Evolutionary conservation across 2,797 vertebrate genomes (phyloP).

Genomic region (Scomberomorus guttatus): DNA sequence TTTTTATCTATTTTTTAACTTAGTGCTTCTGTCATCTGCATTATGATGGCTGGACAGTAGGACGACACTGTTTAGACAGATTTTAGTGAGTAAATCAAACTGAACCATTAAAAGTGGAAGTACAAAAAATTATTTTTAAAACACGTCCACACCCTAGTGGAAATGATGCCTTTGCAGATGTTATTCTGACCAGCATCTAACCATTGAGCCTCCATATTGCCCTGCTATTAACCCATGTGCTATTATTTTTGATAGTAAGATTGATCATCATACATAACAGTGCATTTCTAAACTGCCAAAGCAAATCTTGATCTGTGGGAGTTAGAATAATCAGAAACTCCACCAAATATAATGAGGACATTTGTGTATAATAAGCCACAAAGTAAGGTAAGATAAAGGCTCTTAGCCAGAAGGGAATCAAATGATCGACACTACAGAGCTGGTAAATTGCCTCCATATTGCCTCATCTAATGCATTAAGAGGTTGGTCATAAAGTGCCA

Average conservation of each 20-base stretch:
- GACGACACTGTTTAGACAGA: background rate
- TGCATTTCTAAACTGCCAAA: background rate
- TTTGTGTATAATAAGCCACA: background rate
- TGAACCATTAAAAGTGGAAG: background rate
- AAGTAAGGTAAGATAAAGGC: slow-evolving; percentile 12
- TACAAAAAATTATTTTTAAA: background rate
- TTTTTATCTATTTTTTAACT: background rate
- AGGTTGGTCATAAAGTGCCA: slow-evolving; percentile 2
- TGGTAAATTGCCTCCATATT: slow-evolving; percentile 20
- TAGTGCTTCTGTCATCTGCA: background rate
- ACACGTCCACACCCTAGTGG: background rate
- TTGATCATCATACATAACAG: no score
- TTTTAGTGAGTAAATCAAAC: background rate
- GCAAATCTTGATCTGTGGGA: background rate
- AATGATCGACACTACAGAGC: background rate
- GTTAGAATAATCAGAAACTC: background rate
- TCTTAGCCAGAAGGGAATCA: background rate
- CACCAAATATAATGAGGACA: background rate
- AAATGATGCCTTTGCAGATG: background rate
- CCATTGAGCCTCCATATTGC: no score
- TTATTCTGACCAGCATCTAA: no score
- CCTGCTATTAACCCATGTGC: no score
- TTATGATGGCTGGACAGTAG: background rate
- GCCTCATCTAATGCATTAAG: slow-evolving; percentile 1
- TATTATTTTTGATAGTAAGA: no score